Evolutionary conservation across 2,888 invertebrate genomes (phyloP), one percentile per base, ranked within the genome.

Genomic region (Drosophila bunnanda): DNA sequence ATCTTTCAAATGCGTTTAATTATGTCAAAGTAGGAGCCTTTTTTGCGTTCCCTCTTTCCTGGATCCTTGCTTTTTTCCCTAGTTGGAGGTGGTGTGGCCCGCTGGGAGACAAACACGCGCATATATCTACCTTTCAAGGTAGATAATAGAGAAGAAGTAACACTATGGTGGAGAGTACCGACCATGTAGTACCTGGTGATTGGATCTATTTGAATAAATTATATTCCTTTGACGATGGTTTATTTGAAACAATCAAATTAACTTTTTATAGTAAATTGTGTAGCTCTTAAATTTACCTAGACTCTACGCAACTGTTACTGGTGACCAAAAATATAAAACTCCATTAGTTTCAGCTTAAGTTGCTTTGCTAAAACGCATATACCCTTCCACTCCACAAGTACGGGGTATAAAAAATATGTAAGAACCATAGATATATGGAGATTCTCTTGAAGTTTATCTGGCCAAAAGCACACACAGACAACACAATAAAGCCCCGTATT

Each of bases 1-100:
- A 75, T 75, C 76, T 76, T 87, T 78, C 77, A 80, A 83, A 89
- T 87, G 82, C 84, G 85, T 87, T 83, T 83, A 89, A 83, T 89
- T 83, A 89, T 83, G 75, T 89, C 79, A 87, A 87, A 83, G 89
- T 81, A 73, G 77, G 69, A 76, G 70, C 72, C 54, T 70, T 71
- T 67, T 68, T 20, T 25, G 61, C 56, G 17, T 50, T 32, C 17
- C 30, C 48, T 48, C 30, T 28, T 17, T 56, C 69, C 56, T 46
- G 10, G 10, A 46, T 55, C 38, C 48, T 25, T 30, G n/a, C 44
- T 15, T 38, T 38, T 32, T 9, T 22, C 28, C 22, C 22, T 44
- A 22, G 44, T 17, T 25, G 48, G 46, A 28, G 48, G 62, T 50
- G 22, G 38, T 32, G 46, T 25, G 20, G 28, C 13, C 66, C 66